Evolutionary conservation across 2,888 invertebrate genomes (phyloP), one percentile per base, ranked within the genome.

Genomic region (Ceramica pisi): DNA sequence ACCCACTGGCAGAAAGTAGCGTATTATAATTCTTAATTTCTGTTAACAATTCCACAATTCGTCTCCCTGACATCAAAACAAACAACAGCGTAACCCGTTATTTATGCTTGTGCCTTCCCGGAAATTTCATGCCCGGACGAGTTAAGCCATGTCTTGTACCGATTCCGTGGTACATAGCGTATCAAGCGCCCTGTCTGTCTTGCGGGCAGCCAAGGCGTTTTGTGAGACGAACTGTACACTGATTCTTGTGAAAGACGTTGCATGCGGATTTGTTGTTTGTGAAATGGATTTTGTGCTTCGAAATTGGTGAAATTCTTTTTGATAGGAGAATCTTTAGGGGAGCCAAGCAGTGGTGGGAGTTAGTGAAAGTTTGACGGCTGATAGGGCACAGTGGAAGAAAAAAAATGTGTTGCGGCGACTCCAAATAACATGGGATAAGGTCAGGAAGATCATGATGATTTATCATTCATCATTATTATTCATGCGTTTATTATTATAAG

Each of bases 71-170:
- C 26, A 64, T 64, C 63, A 75, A 80, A 78, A 78, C 64, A 80
- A 80, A 75, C 70, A 70, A 50, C 35, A 38, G 9, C n/a, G 53
- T 38, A 50, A 21, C 46, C 51, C 55, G 16, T 77, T 67, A 81
- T 67, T 81, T 81, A 64, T 67, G 71, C 23, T 48, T 71, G n/a
- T 21, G 60, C 26, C 44, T 51, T 35, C 41, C 60, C 55, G 31
- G 63, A 67, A 31, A 67, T 77, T 69, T 64, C 64, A 67, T 77
- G 71, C 48, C 14, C 64, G 62, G 55, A 62, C 72, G 68, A 72
- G 53, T 67, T 72, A 65, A 79, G 72, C 73, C 62, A 3, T 26
- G 67, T 68, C 81, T 77, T 61, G 81, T 72, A 65, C 62, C 67
- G 55, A 67, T 81, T 76, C 64, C 56, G 50, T 64, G 48, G 81